Conservation (phyloP, 2,113 vertebrate genomes). For the Spheniscus mendiculus region DNA sequence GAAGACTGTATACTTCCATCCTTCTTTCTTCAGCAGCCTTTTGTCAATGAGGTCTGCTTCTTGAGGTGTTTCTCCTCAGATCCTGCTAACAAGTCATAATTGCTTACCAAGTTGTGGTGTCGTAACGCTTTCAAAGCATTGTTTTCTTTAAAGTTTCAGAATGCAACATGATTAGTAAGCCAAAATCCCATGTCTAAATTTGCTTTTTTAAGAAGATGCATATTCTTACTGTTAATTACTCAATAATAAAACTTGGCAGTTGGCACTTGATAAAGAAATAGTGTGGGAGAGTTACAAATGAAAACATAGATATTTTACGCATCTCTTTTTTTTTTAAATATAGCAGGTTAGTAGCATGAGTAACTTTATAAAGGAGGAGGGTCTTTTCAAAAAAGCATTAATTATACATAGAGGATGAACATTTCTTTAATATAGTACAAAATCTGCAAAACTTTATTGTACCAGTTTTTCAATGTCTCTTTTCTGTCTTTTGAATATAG, state of each 20-base stretch:
- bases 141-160: not conserved
- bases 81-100: not conserved
- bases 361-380: not conserved
- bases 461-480: not conserved
- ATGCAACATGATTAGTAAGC: not conserved
- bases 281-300: not conserved
- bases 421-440: not conserved
- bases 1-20: not conserved
- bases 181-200: not conserved
- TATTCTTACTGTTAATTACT: not conserved
- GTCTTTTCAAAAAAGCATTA: conserved; percentile 1
- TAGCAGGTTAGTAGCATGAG: not conserved
- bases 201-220: not conserved
- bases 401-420: not conserved
- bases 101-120: not conserved
- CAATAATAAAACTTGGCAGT: not conserved
- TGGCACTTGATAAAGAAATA: not conserved
- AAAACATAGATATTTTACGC: not conserved
- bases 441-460: not conserved
- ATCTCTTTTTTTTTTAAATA: not conserved
- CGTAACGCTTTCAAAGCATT: not conserved
- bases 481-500: not conserved
- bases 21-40: not conserved
- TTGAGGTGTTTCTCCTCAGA: not conserved
- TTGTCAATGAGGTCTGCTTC: not conserved